Base-by-base conservation (phyloP, 2,888 invertebrate genomes). In the Tanytarsus gracilentus region DNA sequence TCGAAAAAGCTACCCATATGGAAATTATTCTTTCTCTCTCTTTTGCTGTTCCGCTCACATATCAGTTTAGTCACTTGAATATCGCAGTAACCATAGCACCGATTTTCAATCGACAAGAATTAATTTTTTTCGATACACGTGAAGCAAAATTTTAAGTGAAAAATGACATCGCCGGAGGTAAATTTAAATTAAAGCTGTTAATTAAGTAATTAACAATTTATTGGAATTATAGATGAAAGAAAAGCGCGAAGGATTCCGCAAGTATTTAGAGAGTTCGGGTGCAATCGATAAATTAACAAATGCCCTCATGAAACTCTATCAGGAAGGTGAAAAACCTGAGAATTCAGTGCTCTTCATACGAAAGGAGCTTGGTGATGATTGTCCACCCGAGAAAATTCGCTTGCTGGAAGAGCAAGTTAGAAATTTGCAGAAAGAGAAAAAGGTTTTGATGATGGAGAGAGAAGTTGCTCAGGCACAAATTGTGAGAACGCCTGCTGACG, bases 321-420 rank as follows among this genome's bases (percentile, higher is more conserved):
- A 73, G 64, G 74, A 74, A 62, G 68, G 69, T 49, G 71, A 72
- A 55, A 74, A 73, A 50, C 74, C 74, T 0, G 71, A 71, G 21
- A 73, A 73, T 69, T 72, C 73, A 6, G 71, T 74, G 61, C 69
- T 70, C 25, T 74, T 69, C 64, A 71, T 74, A 21, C 67, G 72
- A 11, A 72, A 72, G 50, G 69, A 68, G 61, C 71, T 73, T 69
- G 72, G 72, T 61, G 72, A 72, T 58, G 66, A 69, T 4, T 72
- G 72, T 53, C 73, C 73, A 7, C 71, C 71, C 62, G 23, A 18
- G 11, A 18, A 44, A 5, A 44, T n/a, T n/a, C n/a, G n/a, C n/a
- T n/a, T n/a, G n/a, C n/a, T n/a, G n/a, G 73, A 72, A 65, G 69
- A 68, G 2, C 67, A 69, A 62, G 71, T 68, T 29, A 71, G 71